Base-by-base conservation (phyloP, 1,140 invertebrate genomes). In the Rhizoglyphus robini region DNA sequence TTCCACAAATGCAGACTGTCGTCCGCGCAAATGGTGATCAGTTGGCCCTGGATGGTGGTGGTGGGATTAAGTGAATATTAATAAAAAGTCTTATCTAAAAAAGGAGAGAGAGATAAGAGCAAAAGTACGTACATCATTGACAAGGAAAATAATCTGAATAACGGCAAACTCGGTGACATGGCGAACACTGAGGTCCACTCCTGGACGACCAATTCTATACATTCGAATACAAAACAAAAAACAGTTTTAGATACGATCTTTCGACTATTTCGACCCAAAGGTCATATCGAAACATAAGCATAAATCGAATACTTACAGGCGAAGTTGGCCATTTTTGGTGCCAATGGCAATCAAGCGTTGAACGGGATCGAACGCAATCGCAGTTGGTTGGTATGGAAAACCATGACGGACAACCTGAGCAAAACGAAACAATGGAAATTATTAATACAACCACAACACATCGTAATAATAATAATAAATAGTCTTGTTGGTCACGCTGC, bases 1-100 rank as follows among this genome's bases (percentile, higher is more conserved):
- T 90, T 96, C 96, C 96, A 99, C 68, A 98, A 81, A 78, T 99
- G 93, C 54, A 99, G 77, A 68, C 84, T 87, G 77, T 98, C 92
- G 78, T 99, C 94, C 2, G 88, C 85, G 49, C 92, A 95, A 63
- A 89, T 88, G 3, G 91, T 92, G 63, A 99, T 84, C 48, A 99
- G 80, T 27, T 88, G 88, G 69, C 95, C 96, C 79, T 82, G 70
- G 61, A 32, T 51, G n/a, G 18, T 46, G 18, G 18, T 41, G 18
- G 36, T 41, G 18, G 18, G 18, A 41, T 41, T 11, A 41, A 41
- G 8, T 11, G 18, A 11, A 41, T 11, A 41, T 41, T 11, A 41
- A 41, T 41, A 41, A 41, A 41, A 41, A 41, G 36, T 41, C 8
- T 11, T 41, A 18, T 11, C 18, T 18, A 41, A 11, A 11, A 41